Evolutionary conservation across 2,113 vertebrate genomes (phyloP).

Genomic region (Ammodytes marinus): DNA sequence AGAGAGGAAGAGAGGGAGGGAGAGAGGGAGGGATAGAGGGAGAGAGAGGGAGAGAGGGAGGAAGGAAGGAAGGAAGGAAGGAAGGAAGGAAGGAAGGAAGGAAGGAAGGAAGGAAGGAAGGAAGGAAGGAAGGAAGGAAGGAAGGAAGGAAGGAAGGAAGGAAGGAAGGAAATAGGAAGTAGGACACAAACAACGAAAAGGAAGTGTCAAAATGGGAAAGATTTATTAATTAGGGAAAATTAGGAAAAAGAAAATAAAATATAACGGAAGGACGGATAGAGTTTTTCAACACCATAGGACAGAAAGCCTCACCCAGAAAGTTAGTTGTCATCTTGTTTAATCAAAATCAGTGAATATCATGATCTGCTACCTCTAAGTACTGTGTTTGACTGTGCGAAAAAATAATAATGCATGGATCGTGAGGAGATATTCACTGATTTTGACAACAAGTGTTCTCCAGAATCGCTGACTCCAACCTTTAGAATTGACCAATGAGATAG

Average conservation of each 20-base stretch:
- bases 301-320: slow-evolving; percentile 12
- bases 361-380: too few relatives aligned
- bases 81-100: background rate
- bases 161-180: background rate
- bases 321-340: background rate
- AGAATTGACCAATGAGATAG: too few relatives aligned
- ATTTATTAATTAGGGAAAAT: too few relatives aligned
- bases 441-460: too few relatives aligned
- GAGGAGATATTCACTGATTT: too few relatives aligned
- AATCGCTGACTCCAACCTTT: too few relatives aligned
- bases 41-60: too few relatives aligned
- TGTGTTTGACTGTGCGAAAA: too few relatives aligned
- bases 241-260: background rate
- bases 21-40: background rate
- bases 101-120: background rate
- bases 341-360: too few relatives aligned
- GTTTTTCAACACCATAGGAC: slow-evolving; percentile 7
- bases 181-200: background rate
- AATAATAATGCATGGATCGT: too few relatives aligned
- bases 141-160: background rate
- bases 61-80: background rate
- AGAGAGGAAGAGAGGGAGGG: background rate
- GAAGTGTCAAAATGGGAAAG: background rate
- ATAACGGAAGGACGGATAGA: slow-evolving; percentile 16
- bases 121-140: background rate